A percentile compares a stretch with the other conserved stretches of the same genome.
phyloP scores from a whole-genome alignment of 2,797 vertebrate genomes.

The Muscicapa striata region DNA sequence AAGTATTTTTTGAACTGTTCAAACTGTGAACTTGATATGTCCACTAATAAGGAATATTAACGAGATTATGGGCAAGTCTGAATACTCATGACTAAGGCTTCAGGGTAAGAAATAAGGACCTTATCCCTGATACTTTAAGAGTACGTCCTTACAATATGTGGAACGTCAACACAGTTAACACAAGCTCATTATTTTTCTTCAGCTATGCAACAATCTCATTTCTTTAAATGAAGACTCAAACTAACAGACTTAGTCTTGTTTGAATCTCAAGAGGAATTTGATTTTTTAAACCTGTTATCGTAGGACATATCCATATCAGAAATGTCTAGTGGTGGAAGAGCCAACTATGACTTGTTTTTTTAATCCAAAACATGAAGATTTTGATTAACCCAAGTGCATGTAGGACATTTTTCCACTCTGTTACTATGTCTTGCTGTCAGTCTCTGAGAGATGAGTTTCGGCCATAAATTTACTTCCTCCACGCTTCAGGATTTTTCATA shows the following conservation, averaged over 20 bases:
- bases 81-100: neutral
- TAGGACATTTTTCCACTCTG: neutral
- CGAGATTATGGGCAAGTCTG: neutral
- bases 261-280: neutral
- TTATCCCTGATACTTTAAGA: neutral
- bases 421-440: neutral
- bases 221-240: neutral
- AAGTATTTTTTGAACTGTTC: neutral
- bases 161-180: neutral
- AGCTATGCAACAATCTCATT: neutral
- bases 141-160: neutral
- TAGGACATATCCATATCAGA: neutral
- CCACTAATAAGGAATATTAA: neutral
- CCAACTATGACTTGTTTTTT: neutral
- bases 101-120: neutral
- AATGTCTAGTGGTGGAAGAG: neutral
- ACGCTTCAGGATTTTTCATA: neutral
- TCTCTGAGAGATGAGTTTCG: neutral
- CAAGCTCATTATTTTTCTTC: neutral
- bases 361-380: neutral
- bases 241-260: neutral
- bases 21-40: neutral
- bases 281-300: neutral
- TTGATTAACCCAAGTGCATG: neutral
- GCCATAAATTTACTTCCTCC: neutral